Evolutionary conservation across 2,797 vertebrate genomes (phyloP).

Genomic region (Momotus momota): DNA sequence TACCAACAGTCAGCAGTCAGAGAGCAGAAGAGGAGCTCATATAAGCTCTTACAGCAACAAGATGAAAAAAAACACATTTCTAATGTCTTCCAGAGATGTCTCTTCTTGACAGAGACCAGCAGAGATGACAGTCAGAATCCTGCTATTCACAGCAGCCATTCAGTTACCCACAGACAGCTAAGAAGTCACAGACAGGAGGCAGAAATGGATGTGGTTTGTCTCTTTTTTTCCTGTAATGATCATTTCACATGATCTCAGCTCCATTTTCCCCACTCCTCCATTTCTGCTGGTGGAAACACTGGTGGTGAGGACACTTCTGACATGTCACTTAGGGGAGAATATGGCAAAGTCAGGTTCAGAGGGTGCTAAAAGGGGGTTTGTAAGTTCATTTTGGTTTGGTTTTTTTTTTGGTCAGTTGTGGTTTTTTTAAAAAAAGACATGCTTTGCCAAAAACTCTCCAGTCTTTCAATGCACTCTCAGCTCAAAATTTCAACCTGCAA

Average conservation of each 20-base stretch:
- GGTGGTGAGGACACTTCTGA: neutral
- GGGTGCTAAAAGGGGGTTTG: neutral
- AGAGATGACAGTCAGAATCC: neutral
- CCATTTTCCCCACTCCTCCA: neutral
- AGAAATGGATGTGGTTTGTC: neutral
- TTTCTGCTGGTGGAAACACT: neutral
- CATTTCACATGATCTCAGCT: neutral
- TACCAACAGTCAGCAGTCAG: accelerated
- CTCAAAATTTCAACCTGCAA: neutral
- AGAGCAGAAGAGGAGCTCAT: accelerated
- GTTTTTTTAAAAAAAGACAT: neutral
- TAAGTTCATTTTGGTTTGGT: neutral
- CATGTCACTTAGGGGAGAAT: accelerated
- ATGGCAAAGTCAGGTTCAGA: neutral
- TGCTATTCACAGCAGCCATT: neutral
- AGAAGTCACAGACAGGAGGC: neutral
- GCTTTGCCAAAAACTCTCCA: neutral
- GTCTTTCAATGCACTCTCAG: neutral
- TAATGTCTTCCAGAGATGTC: neutral
- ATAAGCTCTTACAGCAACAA: neutral
- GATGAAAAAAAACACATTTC: neutral
- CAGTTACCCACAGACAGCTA: neutral
- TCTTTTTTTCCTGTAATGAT: neutral
- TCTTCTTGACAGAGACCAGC: neutral
- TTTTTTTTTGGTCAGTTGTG: neutral